Evolutionary conservation across 2,797 vertebrate species (phyloP).

Genomic region (Tympanoctomys barrerae): DNA sequence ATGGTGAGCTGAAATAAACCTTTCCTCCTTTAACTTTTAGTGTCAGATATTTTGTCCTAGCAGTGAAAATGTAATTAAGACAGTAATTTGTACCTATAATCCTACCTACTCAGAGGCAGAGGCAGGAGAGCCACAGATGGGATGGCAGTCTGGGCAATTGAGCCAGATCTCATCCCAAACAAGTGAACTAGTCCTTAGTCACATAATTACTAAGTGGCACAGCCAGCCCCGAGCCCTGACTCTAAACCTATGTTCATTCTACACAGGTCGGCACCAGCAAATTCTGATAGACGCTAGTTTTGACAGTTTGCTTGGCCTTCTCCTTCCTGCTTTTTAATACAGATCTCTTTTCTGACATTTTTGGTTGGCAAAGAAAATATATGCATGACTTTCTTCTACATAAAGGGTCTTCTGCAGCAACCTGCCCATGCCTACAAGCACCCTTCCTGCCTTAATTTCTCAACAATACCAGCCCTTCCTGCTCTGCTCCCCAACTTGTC

Average conservation of each 20-base stretch:
- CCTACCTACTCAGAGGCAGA: neutral
- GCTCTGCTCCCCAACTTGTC: conserved; percentile 2
- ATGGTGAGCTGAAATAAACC: neutral
- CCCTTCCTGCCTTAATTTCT: neutral
- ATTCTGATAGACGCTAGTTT: neutral
- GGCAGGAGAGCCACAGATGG: neutral
- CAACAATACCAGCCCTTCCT: neutral
- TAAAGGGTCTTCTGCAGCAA: neutral
- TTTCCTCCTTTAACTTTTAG: neutral
- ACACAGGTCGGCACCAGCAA: neutral
- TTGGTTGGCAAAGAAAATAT: neutral
- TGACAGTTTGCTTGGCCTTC: neutral
- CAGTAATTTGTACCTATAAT: neutral
- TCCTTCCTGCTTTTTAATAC: neutral
- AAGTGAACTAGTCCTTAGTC: neutral
- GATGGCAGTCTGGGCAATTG: no score
- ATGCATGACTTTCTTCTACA: neutral
- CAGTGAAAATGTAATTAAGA: neutral
- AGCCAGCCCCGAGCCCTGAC: neutral
- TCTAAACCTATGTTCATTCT: neutral
- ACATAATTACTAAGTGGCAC: neutral
- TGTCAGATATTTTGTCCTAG: neutral
- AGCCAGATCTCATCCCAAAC: neutral
- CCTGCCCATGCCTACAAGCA: neutral
- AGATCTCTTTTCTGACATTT: neutral